Conservation (phyloP, 2,113 vertebrate species). For the Rhegmatorhina hoffmannsi region DNA sequence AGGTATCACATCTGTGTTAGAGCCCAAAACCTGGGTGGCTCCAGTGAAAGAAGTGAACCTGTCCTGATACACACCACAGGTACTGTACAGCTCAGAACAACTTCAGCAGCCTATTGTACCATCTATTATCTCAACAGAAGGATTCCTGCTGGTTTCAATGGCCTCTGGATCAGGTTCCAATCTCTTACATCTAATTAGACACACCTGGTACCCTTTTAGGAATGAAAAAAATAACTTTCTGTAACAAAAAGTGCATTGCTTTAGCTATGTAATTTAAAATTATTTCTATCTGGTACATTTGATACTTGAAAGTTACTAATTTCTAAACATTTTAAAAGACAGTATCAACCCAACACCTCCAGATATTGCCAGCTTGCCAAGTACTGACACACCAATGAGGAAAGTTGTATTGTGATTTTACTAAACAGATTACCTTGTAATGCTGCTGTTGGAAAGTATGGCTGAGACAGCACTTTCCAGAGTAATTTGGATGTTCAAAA, state of each 20-base stretch:
- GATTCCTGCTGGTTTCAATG: neutral
- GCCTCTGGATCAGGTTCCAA: neutral
- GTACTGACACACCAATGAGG: neutral
- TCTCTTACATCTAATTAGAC: conserved; percentile 1
- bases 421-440: neutral
- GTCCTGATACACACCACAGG: conserved; percentile 84
- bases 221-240: neutral
- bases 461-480: neutral
- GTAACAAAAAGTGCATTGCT: neutral
- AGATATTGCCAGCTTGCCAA: neutral
- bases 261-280: neutral
- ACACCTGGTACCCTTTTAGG: neutral
- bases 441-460: neutral
- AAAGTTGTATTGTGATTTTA: neutral
- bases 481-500: neutral
- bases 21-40: conserved; percentile 89
- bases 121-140: neutral
- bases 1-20: conserved; percentile 82
- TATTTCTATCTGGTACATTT: neutral
- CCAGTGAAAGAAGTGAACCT: conserved; percentile 83
- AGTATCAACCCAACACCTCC: rapidly evolving
- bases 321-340: neutral
- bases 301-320: neutral
- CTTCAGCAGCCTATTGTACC: neutral
- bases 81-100: conserved; percentile 39